Evolutionary conservation across 2,888 invertebrate species (phyloP).

Genomic region (Pristionchus exspectatus): DNA sequence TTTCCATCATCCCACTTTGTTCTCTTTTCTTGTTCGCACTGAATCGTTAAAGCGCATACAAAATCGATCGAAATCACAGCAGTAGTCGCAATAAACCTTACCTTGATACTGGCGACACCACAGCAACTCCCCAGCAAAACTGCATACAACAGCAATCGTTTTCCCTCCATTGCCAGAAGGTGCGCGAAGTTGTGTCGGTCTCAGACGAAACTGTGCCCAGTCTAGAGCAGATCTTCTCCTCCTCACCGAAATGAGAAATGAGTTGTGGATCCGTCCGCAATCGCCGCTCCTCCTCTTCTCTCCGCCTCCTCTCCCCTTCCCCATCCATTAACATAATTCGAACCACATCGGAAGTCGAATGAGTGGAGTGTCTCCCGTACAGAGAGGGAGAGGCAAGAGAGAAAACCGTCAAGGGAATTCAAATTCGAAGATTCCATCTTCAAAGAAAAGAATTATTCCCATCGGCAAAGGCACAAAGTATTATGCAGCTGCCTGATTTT

Average conservation of each 20-base stretch:
- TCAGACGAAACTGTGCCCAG: background rate
- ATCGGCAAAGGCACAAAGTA: background rate
- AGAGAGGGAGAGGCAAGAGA: background rate
- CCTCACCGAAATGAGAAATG: background rate
- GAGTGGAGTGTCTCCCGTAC: conserved; percentile 24
- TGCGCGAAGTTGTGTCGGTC: background rate
- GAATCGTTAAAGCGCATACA: too few relatives aligned
- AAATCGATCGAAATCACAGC: too few relatives aligned
- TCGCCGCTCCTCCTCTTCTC: background rate
- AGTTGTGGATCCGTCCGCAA: background rate
- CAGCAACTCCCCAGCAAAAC: background rate
- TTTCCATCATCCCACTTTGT: too few relatives aligned
- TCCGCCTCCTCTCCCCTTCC: background rate
- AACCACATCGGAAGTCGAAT: conserved; percentile 33
- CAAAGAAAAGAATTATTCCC: background rate
- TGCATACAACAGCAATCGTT: background rate
- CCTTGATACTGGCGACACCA: background rate
- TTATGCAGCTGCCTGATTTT: background rate
- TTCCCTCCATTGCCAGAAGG: background rate
- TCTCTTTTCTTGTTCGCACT: too few relatives aligned
- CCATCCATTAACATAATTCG: conserved; percentile 41
- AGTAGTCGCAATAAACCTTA: background rate
- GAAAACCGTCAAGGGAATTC: background rate
- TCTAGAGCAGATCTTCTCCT: background rate
- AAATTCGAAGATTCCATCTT: background rate